Percentiles rank a stretch among this genome's conserved stretches.
Conservation (phyloP, 2,113 vertebrate genomes). For the Cryptomyrus ogoouensis region DNA sequence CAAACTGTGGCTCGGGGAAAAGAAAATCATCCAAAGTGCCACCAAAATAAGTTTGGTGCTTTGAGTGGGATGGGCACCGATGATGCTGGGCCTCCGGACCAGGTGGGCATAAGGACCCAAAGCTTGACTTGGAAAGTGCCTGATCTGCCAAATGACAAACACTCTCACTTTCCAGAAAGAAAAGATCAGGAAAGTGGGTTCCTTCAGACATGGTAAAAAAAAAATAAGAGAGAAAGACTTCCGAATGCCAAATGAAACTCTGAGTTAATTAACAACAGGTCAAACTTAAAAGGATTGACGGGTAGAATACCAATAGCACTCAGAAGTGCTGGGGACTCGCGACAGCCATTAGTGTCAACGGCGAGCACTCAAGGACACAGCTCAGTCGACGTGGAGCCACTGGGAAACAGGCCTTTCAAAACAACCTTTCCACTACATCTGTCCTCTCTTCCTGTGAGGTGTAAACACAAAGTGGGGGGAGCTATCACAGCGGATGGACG, state of each 20-base stretch:
- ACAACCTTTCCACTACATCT: not conserved
- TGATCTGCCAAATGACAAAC: not conserved
- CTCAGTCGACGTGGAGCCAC: not conserved
- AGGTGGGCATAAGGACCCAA: not conserved
- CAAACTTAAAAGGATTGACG: not conserved
- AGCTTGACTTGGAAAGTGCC: not conserved
- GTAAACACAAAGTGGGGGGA: not conserved
- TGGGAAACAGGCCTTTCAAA: not conserved
- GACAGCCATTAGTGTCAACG: not conserved
- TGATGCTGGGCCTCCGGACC: not conserved
- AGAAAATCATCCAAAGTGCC: not conserved
- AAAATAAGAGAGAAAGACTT: not conserved
- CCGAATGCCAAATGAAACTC: not conserved
- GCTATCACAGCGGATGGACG: not conserved
- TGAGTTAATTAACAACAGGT: constrained; percentile 20
- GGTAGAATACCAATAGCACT: not conserved
- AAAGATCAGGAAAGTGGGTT: not conserved
- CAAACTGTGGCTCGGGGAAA: not conserved
- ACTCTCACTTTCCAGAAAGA: not conserved
- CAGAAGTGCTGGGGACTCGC: not conserved
- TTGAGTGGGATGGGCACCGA: not conserved
- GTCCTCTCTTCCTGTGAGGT: too few species aligned
- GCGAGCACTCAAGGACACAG: not conserved
- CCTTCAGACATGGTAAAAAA: not conserved
- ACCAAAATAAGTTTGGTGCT: not conserved